Percentiles rank a stretch among this genome's conserved stretches.
phyloP scores from a whole-genome alignment of 2,888 invertebrate species.

The Drosophila lutescens region DNA sequence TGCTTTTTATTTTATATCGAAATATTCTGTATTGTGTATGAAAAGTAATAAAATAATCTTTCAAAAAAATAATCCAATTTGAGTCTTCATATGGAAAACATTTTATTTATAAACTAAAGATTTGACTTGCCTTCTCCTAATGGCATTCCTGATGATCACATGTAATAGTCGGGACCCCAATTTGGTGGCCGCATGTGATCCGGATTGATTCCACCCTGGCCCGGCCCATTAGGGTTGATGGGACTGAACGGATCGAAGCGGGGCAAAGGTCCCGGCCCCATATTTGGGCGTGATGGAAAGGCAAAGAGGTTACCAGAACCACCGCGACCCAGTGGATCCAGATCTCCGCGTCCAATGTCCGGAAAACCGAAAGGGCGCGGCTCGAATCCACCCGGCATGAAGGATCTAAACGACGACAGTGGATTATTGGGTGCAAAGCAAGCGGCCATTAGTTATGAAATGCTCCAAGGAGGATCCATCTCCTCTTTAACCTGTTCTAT shows the following conservation, averaged over 20 bases:
- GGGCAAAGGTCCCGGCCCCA: conserved; percentile 31
- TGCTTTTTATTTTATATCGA: conserved; percentile 59
- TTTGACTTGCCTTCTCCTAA: not conserved
- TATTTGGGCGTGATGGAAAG: conserved; percentile 63
- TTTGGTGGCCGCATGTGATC: conserved; percentile 91
- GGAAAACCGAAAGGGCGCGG: conserved; percentile 82
- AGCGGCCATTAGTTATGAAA: not conserved
- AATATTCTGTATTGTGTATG: conserved; percentile 58
- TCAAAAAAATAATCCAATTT: conserved; percentile 14
- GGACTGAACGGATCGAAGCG: conserved; percentile 93
- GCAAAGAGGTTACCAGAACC: conserved; percentile 80
- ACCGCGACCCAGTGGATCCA: conserved; percentile 89
- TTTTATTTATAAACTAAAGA: conserved; percentile 19
- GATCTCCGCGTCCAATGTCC: conserved; percentile 89
- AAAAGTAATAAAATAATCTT: conserved; percentile 63
- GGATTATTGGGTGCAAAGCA: not conserved
- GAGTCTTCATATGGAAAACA: not conserved
- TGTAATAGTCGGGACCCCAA: conserved; percentile 80
- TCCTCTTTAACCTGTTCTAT: not conserved
- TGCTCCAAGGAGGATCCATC: not conserved
- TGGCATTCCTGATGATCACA: conserved; percentile 59
- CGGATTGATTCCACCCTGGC: conserved; percentile 85
- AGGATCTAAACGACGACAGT: conserved; percentile 33
- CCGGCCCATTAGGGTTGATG: conserved; percentile 85
- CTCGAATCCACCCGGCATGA: conserved; percentile 56